Conservation (phyloP, 2,113 vertebrate species). For the Candoia aspera region DNA sequence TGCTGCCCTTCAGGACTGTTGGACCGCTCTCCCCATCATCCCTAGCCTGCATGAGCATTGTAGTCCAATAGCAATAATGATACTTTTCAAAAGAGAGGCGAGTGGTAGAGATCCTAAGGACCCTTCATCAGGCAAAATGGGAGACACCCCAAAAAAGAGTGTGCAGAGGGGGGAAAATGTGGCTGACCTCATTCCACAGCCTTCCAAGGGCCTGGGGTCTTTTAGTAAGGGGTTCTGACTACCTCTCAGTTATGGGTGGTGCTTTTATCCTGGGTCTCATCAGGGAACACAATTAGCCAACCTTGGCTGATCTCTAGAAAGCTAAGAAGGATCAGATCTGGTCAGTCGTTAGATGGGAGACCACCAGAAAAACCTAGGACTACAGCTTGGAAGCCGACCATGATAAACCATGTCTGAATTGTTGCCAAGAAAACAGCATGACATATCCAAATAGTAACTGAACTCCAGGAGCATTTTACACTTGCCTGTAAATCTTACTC, state of each 20-base stretch:
- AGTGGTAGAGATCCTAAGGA: too few species aligned
- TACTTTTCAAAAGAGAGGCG: too few species aligned
- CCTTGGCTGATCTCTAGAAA: background rate
- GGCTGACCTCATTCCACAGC: background rate
- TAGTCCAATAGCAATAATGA: too few species aligned
- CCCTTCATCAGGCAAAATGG: too few species aligned
- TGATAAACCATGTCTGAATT: background rate
- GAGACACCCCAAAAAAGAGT: too few species aligned
- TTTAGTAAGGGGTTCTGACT: background rate
- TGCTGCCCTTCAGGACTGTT: too few species aligned
- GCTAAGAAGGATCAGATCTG: background rate
- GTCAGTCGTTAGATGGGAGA: background rate
- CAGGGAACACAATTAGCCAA: background rate
- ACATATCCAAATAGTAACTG: background rate
- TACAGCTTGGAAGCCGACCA: background rate
- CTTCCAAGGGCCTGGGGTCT: background rate
- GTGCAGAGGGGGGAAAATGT: too few species aligned
- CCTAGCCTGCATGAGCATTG: too few species aligned
- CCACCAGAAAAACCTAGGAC: background rate
- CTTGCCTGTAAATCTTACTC: background rate
- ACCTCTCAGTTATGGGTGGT: background rate
- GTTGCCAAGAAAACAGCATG: background rate
- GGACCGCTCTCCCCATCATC: too few species aligned
- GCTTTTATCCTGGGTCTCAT: background rate
- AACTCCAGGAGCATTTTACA: background rate